Percentiles rank a stretch among this genome's conserved stretches.
Evolutionary conservation across 2,797 vertebrate genomes (phyloP).

Genomic region (Hephaestus fuliginosus): DNA sequence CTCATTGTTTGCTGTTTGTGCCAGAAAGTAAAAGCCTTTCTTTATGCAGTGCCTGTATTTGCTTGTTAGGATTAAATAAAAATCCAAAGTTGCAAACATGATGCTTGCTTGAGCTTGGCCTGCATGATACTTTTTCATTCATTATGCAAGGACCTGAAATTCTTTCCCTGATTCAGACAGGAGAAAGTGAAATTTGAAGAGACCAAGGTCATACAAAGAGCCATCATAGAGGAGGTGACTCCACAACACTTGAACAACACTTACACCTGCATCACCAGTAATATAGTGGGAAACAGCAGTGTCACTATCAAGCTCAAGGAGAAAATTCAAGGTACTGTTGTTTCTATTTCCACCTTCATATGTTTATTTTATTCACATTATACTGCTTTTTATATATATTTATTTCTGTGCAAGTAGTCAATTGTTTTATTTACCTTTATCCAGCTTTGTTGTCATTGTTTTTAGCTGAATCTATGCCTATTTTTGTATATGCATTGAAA

Average conservation of each 20-base stretch:
- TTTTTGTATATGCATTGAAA: too few relatives aligned
- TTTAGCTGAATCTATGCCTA: too few relatives aligned
- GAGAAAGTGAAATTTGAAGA: accelerated
- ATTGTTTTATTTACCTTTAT: too few relatives aligned
- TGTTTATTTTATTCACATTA: not conserved
- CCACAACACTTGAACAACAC: slow-evolving; percentile 79
- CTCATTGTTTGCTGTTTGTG: not conserved
- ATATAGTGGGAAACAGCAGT: slow-evolving; percentile 81
- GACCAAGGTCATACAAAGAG: not conserved
- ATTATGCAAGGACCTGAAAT: not conserved
- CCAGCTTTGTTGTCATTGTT: too few relatives aligned
- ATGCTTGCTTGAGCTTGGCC: not conserved
- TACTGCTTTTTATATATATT: not conserved
- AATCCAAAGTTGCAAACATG: not conserved
- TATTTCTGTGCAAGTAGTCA: too few relatives aligned
- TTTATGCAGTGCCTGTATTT: not conserved
- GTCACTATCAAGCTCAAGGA: slow-evolving; percentile 80
- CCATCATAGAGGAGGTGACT: slow-evolving; percentile 82
- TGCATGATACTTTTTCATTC: not conserved
- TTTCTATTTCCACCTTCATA: not conserved
- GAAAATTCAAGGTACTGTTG: slow-evolving; percentile 82
- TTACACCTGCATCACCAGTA: slow-evolving; percentile 88
- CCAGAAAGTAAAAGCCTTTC: not conserved
- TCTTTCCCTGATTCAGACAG: slow-evolving; percentile 29
- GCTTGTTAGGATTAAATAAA: not conserved